phyloP scores from a whole-genome alignment of 2,888 invertebrate genomes.

The Ophion ellenae region DNA sequence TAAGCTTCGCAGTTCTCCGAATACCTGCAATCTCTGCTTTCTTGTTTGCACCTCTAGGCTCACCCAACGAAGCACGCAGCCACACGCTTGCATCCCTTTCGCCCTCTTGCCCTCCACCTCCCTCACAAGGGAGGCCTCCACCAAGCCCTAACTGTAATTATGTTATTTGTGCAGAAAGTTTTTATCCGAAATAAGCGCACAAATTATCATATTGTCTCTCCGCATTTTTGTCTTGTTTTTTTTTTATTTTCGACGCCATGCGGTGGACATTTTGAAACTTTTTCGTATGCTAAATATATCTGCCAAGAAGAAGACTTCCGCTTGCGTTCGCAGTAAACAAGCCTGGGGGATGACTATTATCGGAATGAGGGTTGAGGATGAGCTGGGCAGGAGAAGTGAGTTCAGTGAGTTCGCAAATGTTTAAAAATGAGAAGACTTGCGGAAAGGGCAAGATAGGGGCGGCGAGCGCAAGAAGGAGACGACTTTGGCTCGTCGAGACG shows the following conservation, averaged over 20 bases:
- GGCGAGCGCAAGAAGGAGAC: slow-evolving; percentile 14
- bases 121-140: no score
- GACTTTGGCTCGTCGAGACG: slow-evolving; percentile 38
- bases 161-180: slow-evolving; percentile 75
- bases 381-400: no score
- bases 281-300: neutral
- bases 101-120: no score
- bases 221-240: neutral
- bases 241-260: neutral
- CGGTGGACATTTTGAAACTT: slow-evolving; percentile 5
- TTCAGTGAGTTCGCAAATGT: neutral
- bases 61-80: no score
- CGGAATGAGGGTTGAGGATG: neutral
- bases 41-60: no score
- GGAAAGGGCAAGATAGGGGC: neutral
- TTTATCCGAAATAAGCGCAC: slow-evolving; percentile 37
- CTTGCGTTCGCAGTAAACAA: neutral
- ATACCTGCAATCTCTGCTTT: slow-evolving; percentile 54
- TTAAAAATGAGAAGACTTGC: neutral
- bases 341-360: neutral
- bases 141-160: slow-evolving; percentile 72
- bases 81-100: no score
- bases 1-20: slow-evolving; percentile 69
- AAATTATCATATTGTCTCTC: slow-evolving; percentile 35
- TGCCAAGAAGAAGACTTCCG: neutral